Percentiles rank a stretch among this genome's conserved stretches.
phyloP scores from a whole-genome alignment of 2,113 vertebrate genomes.

The Eclectus roratus region DNA sequence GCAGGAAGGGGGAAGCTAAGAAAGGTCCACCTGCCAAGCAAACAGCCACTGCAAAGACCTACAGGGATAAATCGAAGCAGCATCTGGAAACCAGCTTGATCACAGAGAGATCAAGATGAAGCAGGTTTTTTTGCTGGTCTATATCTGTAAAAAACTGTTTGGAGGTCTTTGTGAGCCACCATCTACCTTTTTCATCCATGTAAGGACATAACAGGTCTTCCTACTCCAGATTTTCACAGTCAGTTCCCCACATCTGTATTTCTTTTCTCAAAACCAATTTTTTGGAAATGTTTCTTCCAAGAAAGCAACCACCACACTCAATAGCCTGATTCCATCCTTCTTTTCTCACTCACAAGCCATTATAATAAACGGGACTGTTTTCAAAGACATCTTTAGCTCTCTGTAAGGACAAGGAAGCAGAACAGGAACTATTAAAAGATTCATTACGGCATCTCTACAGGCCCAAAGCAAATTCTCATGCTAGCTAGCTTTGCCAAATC shows the following conservation, averaged over 20 bases:
- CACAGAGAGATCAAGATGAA: neutral
- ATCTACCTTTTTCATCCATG: neutral
- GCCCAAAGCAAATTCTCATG: neutral
- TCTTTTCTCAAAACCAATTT: neutral
- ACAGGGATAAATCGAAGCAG: neutral
- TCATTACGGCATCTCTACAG: neutral
- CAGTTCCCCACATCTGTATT: neutral
- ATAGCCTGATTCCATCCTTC: neutral
- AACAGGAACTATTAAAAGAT: neutral
- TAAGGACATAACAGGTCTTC: neutral
- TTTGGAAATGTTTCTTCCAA: neutral
- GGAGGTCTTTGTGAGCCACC: neutral
- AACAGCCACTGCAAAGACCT: neutral
- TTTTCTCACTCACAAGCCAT: neutral
- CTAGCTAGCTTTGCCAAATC: neutral
- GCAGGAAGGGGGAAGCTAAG: neutral
- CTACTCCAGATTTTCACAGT: neutral
- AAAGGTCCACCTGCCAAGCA: fast-evolving
- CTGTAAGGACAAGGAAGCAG: neutral
- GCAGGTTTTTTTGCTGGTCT: neutral
- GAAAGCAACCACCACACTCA: neutral
- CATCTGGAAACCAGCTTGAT: neutral
- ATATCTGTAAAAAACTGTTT: neutral
- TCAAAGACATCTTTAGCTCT: neutral
- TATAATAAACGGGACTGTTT: neutral